Percentiles rank a stretch among this genome's conserved stretches.
These are phyloP conservation scores for Torymus tubicola DNA, from an alignment of 2,888 invertebrate genomes.

Conservation along the genomic window DNA sequence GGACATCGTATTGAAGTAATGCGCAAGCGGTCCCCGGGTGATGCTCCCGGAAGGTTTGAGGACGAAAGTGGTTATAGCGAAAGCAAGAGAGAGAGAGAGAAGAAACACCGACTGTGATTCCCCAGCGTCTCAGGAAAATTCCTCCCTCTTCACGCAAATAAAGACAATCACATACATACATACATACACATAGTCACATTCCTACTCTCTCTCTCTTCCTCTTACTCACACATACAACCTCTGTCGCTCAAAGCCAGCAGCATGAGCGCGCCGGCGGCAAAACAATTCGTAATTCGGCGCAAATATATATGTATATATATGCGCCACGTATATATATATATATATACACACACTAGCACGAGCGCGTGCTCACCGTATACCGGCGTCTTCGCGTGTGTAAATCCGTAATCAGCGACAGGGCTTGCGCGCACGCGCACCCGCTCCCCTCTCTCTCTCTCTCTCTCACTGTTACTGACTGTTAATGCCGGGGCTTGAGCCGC, in stretches of 20 bases:
- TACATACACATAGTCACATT: no score
- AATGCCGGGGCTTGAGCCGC: constrained; percentile 46
- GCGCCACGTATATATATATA: neutral
- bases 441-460: neutral
- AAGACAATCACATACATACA: no score
- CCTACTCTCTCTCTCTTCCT: no score
- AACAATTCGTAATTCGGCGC: constrained; percentile 9
- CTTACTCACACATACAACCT: no score
- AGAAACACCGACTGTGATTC: no score
- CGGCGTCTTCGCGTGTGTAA: constrained; percentile 29
- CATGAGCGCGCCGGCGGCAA: neutral
- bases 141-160: no score
- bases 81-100: no score
- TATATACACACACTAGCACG: neutral
- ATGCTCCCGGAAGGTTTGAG: neutral
- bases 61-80: neutral
- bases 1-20: neutral
- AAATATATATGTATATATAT: constrained; percentile 6
- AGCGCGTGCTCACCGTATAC: neutral
- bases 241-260: no score
- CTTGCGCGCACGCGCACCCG: neutral
- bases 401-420: constrained; percentile 52
- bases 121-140: no score
- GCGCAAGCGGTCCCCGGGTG: neutral
- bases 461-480: constrained; percentile 49